Conservation (phyloP, 2,113 vertebrate species). For the Tragelaphus strepsiceros region DNA sequence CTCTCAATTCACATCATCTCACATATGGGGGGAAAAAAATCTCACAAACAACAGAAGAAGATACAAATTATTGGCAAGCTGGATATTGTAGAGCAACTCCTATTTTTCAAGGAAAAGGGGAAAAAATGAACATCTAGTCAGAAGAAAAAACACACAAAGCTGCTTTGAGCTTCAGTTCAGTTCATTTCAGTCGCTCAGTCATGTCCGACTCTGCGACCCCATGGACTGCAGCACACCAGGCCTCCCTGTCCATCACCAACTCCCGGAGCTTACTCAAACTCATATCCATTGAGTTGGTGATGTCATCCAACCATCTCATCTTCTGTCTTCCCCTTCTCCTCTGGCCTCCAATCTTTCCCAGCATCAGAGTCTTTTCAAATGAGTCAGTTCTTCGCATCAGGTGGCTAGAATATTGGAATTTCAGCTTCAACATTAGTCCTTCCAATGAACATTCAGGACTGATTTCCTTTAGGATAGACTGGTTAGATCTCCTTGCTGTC, state of each 20-base stretch:
- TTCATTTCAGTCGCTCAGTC: background rate
- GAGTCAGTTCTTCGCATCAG: background rate
- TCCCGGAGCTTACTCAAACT: background rate
- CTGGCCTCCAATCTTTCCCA: accelerated
- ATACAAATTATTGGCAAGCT: background rate
- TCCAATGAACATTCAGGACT: background rate
- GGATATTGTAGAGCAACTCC: background rate
- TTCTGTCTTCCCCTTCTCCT: background rate
- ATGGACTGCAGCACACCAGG: background rate
- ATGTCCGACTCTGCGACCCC: background rate
- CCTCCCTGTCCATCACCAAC: background rate
- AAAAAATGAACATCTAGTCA: background rate
- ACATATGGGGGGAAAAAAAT: background rate
- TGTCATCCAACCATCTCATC: background rate
- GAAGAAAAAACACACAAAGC: background rate
- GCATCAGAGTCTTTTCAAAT: background rate
- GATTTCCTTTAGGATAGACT: background rate
- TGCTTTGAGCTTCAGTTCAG: background rate
- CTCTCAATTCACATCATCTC: background rate
- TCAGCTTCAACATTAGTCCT: background rate
- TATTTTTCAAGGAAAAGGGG: background rate
- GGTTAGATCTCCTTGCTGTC: background rate
- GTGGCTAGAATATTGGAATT: background rate
- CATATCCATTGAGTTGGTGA: background rate
- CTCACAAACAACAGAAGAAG: background rate